These are phyloP conservation scores for Bombus picipes DNA, from an alignment of 1,140 invertebrate species.

Conservation along the genomic window DNA sequence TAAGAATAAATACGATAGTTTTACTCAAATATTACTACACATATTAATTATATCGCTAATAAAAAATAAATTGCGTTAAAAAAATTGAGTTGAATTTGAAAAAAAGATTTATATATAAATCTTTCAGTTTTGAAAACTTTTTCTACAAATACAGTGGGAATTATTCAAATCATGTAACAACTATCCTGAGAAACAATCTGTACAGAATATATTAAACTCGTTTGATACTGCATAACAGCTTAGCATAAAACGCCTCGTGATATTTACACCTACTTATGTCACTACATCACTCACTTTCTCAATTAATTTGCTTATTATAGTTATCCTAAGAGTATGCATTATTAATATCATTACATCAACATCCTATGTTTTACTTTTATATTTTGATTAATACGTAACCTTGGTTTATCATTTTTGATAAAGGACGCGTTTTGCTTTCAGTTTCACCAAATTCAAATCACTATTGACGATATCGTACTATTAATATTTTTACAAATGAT, in stretches of 20 bases:
- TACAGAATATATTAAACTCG: constrained; percentile 48
- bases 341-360: constrained; percentile 53
- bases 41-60: neutral
- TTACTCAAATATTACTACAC: neutral
- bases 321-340: constrained; percentile 36
- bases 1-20: constrained; percentile 4
- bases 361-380: constrained; percentile 38
- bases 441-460: neutral
- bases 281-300: constrained; percentile 8
- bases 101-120: too few relatives aligned
- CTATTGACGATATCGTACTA: constrained; percentile 27
- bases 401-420: constrained; percentile 32
- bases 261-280: constrained; percentile 46
- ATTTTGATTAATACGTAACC: constrained; percentile 60
- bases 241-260: constrained; percentile 37
- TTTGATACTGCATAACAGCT: constrained; percentile 47
- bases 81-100: neutral
- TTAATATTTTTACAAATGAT: constrained; percentile 35
- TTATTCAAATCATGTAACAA: constrained; percentile 36
- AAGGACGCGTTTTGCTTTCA: constrained; percentile 19
- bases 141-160: constrained; percentile 33
- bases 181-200: constrained; percentile 39
- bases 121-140: neutral
- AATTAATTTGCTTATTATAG: constrained; percentile 18
- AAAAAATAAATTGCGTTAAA: neutral